Evolutionary conservation across 2,113 vertebrate species (phyloP).

Genomic region (Uria lomvia): DNA sequence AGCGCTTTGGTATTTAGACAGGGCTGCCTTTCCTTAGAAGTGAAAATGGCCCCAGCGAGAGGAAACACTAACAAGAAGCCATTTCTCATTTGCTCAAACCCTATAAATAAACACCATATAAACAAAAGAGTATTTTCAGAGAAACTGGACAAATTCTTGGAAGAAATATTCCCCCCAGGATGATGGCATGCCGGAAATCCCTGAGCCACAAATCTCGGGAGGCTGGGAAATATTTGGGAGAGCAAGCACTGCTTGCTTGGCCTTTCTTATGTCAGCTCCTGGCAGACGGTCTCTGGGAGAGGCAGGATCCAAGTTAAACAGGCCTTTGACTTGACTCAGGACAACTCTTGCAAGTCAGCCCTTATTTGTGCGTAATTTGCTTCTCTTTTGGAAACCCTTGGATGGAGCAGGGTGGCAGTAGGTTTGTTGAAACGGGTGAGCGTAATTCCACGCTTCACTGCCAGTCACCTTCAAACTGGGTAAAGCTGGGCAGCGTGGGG

Average conservation of each 20-base stretch:
- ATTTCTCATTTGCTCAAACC: neutral
- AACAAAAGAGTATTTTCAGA: neutral
- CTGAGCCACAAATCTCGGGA: neutral
- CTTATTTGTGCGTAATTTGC: neutral
- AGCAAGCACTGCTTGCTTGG: neutral
- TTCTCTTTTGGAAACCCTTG: neutral
- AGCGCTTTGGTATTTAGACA: neutral
- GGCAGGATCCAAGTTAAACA: neutral
- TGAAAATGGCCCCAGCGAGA: neutral
- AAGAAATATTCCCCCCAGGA: neutral
- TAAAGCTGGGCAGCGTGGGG: neutral
- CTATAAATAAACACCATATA: neutral
- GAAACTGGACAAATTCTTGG: neutral
- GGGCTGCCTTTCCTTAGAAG: neutral
- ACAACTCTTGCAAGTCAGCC: fast-evolving
- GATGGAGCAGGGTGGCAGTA: neutral
- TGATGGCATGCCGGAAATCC: neutral
- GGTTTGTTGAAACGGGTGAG: neutral
- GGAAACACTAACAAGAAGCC: neutral
- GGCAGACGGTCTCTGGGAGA: neutral
- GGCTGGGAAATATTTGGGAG: neutral
- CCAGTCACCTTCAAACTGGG: neutral
- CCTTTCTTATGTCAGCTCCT: neutral
- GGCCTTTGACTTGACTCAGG: neutral
- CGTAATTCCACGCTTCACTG: neutral